Base-by-base conservation (phyloP, 2,797 vertebrate species). In the Discoglossus pictus region DNA sequence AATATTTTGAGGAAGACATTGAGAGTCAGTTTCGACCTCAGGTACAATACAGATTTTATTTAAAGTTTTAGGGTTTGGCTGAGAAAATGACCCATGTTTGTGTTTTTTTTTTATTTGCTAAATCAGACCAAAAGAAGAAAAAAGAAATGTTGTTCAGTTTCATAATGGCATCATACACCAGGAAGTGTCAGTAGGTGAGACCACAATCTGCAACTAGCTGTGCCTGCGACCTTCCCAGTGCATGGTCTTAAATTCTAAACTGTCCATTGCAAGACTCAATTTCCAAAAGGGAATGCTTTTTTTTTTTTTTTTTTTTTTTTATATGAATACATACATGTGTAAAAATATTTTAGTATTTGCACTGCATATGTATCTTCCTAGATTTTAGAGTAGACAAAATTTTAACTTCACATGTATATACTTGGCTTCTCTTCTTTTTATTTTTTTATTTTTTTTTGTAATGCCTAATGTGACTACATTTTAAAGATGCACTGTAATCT, bases 101-200 rank as follows among this genome's bases (percentile, higher is more conserved):
- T 77, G 40, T 68, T 18, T 61, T 66, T 63, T 52, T 60, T 43
- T 58, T 54, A 38, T 59, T 59, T 74, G 56, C 71, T 36, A 65
- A 76, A 59, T 71, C 75, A 89, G 90, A 84, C 83, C 35, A 92
- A 91, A 88, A 87, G 79, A 84, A 90, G 82, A 80, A 91, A 91
- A 89, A 90, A 87, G 86, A 92, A 90, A 83, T 92, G 89, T 84
- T 92, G 88, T 75, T 86, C 85, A 78, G 79, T 92, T 76, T 92
- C 86, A 62, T 93, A 89, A 91, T 73, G 64, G 42, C 75, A 65
- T 61, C 68, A 48, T 56, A 61, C 39, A 47, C 61, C 20, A 63
- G 25, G 35, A 75, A 68, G 69, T 17, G 12, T 34, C n/a, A 34
- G 51, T 73, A 90, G 87, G 88, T 92, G 85, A 91, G 83, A 74